Percentiles rank a stretch among this genome's conserved stretches.
phyloP scores from a whole-genome alignment of 2,113 vertebrate species.

The Pyrgilauda ruficollis region DNA sequence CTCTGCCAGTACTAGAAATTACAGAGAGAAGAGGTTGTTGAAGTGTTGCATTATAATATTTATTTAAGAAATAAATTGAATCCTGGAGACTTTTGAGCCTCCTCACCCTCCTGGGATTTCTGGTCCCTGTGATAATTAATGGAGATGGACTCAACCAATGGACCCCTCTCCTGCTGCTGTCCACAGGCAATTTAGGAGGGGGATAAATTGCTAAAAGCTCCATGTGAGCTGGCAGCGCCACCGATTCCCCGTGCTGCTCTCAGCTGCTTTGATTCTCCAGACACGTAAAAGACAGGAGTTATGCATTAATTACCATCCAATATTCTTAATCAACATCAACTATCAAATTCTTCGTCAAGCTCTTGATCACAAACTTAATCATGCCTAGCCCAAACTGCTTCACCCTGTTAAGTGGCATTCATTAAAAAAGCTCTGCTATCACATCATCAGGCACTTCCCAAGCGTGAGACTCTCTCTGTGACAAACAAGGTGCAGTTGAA shows the following conservation, averaged over 20 bases:
- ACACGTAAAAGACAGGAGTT: constrained; percentile 33
- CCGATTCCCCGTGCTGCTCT: not conserved
- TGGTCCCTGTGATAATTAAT: not conserved
- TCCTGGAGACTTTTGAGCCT: not conserved
- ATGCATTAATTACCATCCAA: constrained; percentile 48
- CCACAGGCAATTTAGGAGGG: not conserved
- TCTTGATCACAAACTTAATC: constrained; percentile 60
- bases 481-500: not conserved
- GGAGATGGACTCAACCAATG: not conserved
- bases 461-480: not conserved
- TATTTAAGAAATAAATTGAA: not conserved
- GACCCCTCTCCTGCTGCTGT: not conserved
- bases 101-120: not conserved
- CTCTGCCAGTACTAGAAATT: not conserved
- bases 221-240: not conserved
- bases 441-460: not conserved
- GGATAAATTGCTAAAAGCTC: not conserved
- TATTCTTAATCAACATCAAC: constrained; percentile 52
- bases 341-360: constrained; percentile 30
- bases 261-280: constrained; percentile 25
- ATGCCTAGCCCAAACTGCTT: constrained; percentile 47
- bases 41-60: not conserved
- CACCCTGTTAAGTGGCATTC: constrained; percentile 28
- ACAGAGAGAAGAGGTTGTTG: not conserved
- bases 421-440: constrained; percentile 25